Conservation (phyloP, 2,888 invertebrate species). For the Pilophorus perplexus region DNA sequence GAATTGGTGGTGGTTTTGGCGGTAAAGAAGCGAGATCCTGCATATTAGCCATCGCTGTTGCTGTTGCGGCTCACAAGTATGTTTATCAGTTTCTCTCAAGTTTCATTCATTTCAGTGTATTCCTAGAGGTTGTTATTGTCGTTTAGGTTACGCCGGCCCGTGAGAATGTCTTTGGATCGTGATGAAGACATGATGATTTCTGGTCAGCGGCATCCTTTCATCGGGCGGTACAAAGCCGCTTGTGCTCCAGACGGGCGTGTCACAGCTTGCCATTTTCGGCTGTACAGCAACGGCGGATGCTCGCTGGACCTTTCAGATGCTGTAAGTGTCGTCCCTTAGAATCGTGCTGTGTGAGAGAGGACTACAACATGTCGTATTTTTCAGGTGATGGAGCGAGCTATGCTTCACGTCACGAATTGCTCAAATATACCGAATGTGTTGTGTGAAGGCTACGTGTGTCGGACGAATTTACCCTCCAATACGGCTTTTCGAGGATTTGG, state of each 20-base stretch:
- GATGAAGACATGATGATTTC: conserved; percentile 91
- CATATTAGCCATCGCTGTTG: conserved; percentile 68
- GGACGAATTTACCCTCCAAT: conserved; percentile 86
- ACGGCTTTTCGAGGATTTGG: conserved; percentile 93
- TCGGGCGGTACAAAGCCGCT: conserved; percentile 75
- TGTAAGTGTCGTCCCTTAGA: conserved; percentile 62
- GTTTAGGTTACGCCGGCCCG: conserved; percentile 73
- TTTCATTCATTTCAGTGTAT: neutral
- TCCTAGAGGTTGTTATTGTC: neutral
- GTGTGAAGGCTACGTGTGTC: conserved; percentile 71
- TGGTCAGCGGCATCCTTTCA: conserved; percentile 86
- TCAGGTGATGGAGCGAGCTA: conserved; percentile 76
- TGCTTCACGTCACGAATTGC: conserved; percentile 79
- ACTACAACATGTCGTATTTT: neutral
- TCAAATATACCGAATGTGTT: conserved; percentile 74
- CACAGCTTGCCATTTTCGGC: conserved; percentile 66
- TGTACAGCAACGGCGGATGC: conserved; percentile 82
- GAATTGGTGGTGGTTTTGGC: conserved; percentile 93
- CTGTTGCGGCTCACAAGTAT: conserved; percentile 72
- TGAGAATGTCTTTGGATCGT: conserved; percentile 84
- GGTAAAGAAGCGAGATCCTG: conserved; percentile 83
- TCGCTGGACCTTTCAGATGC: conserved; percentile 75
- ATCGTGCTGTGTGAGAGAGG: neutral
- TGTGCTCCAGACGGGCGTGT: conserved; percentile 73
- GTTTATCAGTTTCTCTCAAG: conserved; percentile 41